Evolutionary conservation across 1,140 invertebrate genomes (phyloP).

Genomic region (Diabrotica virgifera): DNA sequence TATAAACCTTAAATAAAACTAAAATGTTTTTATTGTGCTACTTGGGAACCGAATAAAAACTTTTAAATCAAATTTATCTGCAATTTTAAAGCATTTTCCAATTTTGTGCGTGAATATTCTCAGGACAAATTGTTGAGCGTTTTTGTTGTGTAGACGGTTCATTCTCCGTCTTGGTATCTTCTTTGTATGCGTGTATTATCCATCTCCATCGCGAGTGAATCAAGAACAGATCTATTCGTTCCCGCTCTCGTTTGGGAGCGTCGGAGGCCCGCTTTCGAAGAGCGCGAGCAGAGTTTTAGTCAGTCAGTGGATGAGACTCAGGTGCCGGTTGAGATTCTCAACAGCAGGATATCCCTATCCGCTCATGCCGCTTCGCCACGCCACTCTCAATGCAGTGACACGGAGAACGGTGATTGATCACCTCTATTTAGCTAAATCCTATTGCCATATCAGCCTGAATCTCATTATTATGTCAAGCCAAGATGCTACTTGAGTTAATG

Average conservation of each 20-base stretch:
- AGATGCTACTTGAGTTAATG: constrained; percentile 50
- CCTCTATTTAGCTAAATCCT: constrained; percentile 49
- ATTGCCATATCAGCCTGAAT: constrained; percentile 48
- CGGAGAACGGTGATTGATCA: constrained; percentile 46
- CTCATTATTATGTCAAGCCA: constrained; percentile 50
- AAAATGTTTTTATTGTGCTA: no score
- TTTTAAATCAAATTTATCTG: no score
- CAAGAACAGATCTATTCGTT: constrained; percentile 5
- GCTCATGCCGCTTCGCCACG: constrained; percentile 22
- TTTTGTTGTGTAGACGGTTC: background rate
- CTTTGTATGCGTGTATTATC: constrained; percentile 9
- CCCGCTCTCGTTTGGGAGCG: background rate
- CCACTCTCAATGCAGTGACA: constrained; percentile 41
- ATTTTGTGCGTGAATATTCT: no score
- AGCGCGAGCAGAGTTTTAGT: background rate
- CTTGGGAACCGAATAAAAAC: no score
- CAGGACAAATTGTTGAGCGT: no score
- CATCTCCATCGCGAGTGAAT: constrained; percentile 10
- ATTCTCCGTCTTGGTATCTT: constrained; percentile 6
- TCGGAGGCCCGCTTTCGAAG: background rate
- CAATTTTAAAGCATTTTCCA: no score
- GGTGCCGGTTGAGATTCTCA: constrained; percentile 16
- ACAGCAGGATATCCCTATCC: constrained; percentile 13
- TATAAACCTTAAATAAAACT: no score
- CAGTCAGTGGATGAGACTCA: constrained; percentile 18